Evolutionary conservation across 2,888 invertebrate genomes (phyloP).

Genomic region (Aporophyla nigra): DNA sequence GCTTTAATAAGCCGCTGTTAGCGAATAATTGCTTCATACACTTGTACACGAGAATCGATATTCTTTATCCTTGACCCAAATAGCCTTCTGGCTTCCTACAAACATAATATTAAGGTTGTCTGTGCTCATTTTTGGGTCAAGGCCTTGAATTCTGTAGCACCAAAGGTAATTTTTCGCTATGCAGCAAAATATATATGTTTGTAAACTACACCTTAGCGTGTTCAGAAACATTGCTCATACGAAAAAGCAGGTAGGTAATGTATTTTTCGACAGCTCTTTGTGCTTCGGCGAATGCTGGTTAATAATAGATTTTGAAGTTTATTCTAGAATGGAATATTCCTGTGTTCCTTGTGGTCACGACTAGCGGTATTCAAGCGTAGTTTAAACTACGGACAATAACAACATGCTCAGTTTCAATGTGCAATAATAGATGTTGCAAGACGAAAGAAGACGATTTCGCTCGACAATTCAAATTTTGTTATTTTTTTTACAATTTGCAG

Average conservation of each 20-base stretch:
- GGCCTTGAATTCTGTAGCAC: slow-evolving; percentile 38
- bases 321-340: slow-evolving; percentile 25
- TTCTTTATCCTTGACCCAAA: slow-evolving; percentile 59
- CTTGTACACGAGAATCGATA: slow-evolving; percentile 44
- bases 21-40: slow-evolving; percentile 32
- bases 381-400: not conserved
- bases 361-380: not conserved
- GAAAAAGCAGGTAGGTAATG: slow-evolving; percentile 8
- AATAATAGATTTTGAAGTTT: slow-evolving; percentile 44
- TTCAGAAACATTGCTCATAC: slow-evolving; percentile 25
- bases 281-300: slow-evolving; percentile 34
- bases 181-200: slow-evolving; percentile 27
- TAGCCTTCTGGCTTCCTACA: slow-evolving; percentile 43
- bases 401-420: not conserved
- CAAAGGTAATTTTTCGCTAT: slow-evolving; percentile 41
- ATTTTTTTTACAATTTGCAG: too few relatives aligned
- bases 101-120: slow-evolving; percentile 42
- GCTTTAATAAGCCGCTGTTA: slow-evolving; percentile 17
- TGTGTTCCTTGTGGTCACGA: slow-evolving; percentile 10
- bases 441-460: not conserved
- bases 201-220: slow-evolving; percentile 23
- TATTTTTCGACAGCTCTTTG: slow-evolving; percentile 41
- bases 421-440: not conserved
- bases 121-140: slow-evolving; percentile 52
- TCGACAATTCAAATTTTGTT: not conserved